Percentiles rank a stretch among this genome's conserved stretches.
Conservation (phyloP, 1,140 invertebrate species). For the Aphelinus atriplicis region DNA sequence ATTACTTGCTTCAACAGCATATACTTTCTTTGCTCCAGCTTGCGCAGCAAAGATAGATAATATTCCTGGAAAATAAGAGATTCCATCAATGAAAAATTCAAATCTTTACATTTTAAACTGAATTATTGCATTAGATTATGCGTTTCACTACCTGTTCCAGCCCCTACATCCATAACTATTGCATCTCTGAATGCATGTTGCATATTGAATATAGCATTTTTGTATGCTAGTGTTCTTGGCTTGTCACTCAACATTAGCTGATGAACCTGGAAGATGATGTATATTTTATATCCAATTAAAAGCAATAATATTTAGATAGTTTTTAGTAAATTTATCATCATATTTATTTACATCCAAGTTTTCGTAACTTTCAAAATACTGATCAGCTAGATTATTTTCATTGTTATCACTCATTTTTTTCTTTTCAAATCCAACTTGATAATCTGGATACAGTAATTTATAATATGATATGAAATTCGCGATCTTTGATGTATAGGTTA, state of each 20-base stretch:
- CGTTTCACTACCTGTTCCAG: slow-evolving; percentile 74
- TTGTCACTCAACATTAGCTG: slow-evolving; percentile 85
- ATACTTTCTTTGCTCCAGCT: slow-evolving; percentile 90
- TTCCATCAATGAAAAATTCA: not conserved
- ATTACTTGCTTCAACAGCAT: slow-evolving; percentile 92
- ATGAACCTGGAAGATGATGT: slow-evolving; percentile 71
- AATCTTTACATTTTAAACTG: slow-evolving; percentile 12
- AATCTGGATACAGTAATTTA: not conserved
- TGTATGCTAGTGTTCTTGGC: slow-evolving; percentile 89
- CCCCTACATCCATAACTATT: slow-evolving; percentile 91
- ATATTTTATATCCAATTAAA: not conserved
- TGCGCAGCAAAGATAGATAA: slow-evolving; percentile 95
- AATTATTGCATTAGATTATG: slow-evolving; percentile 25
- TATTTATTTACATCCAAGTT: slow-evolving; percentile 52
- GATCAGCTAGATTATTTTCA: slow-evolving; percentile 33
- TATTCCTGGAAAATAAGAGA: slow-evolving; percentile 73
- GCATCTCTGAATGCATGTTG: slow-evolving; percentile 75
- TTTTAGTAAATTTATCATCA: slow-evolving; percentile 14
- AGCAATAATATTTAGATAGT: slow-evolving; percentile 10
- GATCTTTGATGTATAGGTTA: not conserved
- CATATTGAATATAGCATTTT: slow-evolving; percentile 89
- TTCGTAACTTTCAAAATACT: slow-evolving; percentile 57
- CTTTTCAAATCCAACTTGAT: not conserved
- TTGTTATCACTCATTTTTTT: slow-evolving; percentile 34
- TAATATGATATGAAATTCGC: not conserved